Percentiles rank a stretch among this genome's conserved stretches.
Conservation (phyloP, 1,140 invertebrate genomes). For the Formica exsecta region DNA sequence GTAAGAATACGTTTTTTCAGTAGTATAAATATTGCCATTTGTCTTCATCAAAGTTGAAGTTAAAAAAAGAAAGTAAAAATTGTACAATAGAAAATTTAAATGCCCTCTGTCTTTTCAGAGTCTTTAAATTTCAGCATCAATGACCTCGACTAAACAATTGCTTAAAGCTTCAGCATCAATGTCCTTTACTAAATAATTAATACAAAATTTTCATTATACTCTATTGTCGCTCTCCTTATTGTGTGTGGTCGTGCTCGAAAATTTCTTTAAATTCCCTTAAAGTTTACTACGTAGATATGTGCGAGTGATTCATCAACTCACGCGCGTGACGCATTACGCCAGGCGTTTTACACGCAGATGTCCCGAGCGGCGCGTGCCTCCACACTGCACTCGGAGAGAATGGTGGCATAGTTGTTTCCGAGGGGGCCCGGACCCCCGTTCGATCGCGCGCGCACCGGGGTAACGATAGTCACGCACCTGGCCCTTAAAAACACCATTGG, state of each 20-base stretch:
- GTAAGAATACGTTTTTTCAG: not conserved
- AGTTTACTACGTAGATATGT: not conserved
- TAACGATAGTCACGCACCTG: conserved; percentile 77
- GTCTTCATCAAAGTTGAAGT: too few relatives aligned
- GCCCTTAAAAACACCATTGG: conserved; percentile 76
- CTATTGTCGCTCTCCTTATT: not conserved
- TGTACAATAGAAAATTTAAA: too few relatives aligned
- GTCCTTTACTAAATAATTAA: too few relatives aligned
- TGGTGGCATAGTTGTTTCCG: conserved; percentile 25
- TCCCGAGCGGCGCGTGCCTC: conserved; percentile 74
- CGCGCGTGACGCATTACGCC: conserved; percentile 52
- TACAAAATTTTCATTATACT: not conserved
- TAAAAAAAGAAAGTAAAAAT: too few relatives aligned
- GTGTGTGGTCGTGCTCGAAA: not conserved
- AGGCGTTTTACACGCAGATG: conserved; percentile 74
- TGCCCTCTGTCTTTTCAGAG: too few relatives aligned
- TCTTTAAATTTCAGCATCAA: too few relatives aligned
- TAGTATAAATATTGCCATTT: too few relatives aligned
- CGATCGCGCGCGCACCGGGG: conserved; percentile 56
- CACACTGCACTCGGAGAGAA: conserved; percentile 39
- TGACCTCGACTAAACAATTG: too few relatives aligned
- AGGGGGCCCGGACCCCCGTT: conserved; percentile 48
- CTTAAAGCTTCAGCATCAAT: not conserved
- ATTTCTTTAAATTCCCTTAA: not conserved
- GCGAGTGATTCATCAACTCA: conserved; percentile 61